Evolutionary conservation across 2,888 invertebrate genomes (phyloP), one percentile per base, ranked within the genome.

Genomic region (Epirrhoe tristata): DNA sequence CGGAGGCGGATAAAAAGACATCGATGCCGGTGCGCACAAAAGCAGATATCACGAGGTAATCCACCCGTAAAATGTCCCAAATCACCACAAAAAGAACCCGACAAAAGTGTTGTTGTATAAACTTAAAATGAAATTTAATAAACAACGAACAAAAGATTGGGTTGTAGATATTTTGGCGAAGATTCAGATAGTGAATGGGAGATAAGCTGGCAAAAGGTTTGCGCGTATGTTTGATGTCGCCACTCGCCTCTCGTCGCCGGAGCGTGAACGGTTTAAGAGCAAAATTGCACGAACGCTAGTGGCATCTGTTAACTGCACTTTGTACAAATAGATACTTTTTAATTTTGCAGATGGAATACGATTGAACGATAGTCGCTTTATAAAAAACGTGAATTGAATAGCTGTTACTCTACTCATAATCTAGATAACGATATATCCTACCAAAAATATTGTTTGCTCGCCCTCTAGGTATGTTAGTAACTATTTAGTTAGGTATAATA

Each of bases 51-150:
- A 88, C 85, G 75, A 77, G 81, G 78, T 89, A 91, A 91, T 91
- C 90, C 93, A 89, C 81, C 89, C 93, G 93, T 90, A 91, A 93
- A 93, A 93, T 93, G 93, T 94, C 93, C 91, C 93, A 90, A 91
- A 90, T 84, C 83, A 78, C 73, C 73, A 90, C 86, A 93, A 93
- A 93, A 93, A 90, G 83, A 81, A 75, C 80, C 88, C 91, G 91
- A 91, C 92, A 92, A 92, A 90, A 93, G 93, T 92, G 93, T 92
- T 92, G 92, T 92, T 91, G 91, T 91, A 93, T 89, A 85, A 91
- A 91, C 87, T 86, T 91, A 92, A 93, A 93, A 93, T 93, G 91
- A 93, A 93, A 91, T 93, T 93, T 93, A 93, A 93, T 93, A 93
- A 93, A 93, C 91, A 90, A 84, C 77, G 82, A 79, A 93, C 91